A percentile compares a stretch with the other conserved stretches of the same genome.
Conservation (phyloP, 2,797 vertebrate genomes). For the Garrulus glandarius region DNA sequence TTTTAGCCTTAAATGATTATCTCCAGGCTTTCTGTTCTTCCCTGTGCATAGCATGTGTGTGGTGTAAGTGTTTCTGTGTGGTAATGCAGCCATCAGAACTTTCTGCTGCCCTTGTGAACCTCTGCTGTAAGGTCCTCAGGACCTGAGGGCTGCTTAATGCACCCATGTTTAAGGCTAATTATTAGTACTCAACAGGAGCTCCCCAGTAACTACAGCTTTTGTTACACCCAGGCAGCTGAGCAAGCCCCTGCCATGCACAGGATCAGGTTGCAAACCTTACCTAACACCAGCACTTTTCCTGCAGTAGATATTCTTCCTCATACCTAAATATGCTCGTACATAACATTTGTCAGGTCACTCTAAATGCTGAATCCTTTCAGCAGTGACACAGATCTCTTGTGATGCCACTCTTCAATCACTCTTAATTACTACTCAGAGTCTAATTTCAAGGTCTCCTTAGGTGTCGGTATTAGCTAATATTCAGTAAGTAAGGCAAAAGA, state of each 20-base stretch:
- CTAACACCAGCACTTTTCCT: constrained; percentile 56
- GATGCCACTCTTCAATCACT: constrained; percentile 58
- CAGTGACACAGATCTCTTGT: constrained; percentile 31
- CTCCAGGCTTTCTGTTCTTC: neutral
- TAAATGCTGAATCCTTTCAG: constrained; percentile 34
- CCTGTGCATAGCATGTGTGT: neutral
- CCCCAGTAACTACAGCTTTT: constrained; percentile 34
- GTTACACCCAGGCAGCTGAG: constrained; percentile 46
- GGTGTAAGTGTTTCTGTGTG: neutral
- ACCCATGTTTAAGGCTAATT: constrained; percentile 54
- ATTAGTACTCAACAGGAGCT: constrained; percentile 28
- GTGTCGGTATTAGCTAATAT: constrained; percentile 57
- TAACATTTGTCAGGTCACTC: constrained; percentile 9
- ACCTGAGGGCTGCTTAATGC: constrained; percentile 34
- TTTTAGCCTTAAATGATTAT: neutral
- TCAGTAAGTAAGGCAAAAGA: constrained; percentile 55
- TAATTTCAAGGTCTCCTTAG: constrained; percentile 57
- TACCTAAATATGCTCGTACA: constrained; percentile 21
- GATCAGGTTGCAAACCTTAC: constrained; percentile 64
- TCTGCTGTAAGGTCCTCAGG: constrained; percentile 4
- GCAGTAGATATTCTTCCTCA: constrained; percentile 28
- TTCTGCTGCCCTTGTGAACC: constrained; percentile 58
- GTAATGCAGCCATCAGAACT: constrained; percentile 20
- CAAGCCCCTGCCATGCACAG: constrained; percentile 12
- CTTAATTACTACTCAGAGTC: constrained; percentile 54